Evolutionary conservation across 2,797 vertebrate species (phyloP).

Genomic region (Okamejei kenojei): DNA sequence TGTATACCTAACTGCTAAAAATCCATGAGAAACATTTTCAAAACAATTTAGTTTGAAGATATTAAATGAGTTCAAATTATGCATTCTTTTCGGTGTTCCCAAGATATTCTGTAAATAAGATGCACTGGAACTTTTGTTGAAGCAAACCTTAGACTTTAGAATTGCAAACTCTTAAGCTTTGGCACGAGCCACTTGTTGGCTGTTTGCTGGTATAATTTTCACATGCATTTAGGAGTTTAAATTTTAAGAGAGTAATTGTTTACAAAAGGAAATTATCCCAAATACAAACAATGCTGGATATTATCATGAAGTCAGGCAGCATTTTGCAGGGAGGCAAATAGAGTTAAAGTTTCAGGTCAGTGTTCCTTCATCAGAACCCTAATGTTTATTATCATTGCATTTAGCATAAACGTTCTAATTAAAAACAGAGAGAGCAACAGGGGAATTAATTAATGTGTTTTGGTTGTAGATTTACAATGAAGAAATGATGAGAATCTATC

Average conservation of each 20-base stretch:
- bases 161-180: not conserved
- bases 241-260: too few relatives aligned
- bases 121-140: not conserved
- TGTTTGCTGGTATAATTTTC: not conserved
- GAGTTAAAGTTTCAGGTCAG: too few relatives aligned
- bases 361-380: too few relatives aligned
- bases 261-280: not conserved
- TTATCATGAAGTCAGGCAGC: too few relatives aligned
- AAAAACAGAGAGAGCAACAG: not conserved
- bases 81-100: not conserved
- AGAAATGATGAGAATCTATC: not conserved
- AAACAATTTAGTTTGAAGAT: constrained; percentile 5
- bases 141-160: not conserved
- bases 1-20: not conserved
- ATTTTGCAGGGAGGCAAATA: too few relatives aligned
- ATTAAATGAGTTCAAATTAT: not conserved
- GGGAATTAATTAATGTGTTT: not conserved
- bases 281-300: too few relatives aligned
- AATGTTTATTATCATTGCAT: not conserved
- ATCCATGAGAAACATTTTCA: not conserved
- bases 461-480: not conserved
- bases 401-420: not conserved
- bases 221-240: not conserved
- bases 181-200: not conserved
- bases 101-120: too few relatives aligned